Evolutionary conservation across 2,797 vertebrate species (phyloP), one percentile per base, ranked within the genome.

Genomic region (Allobates femoralis): DNA sequence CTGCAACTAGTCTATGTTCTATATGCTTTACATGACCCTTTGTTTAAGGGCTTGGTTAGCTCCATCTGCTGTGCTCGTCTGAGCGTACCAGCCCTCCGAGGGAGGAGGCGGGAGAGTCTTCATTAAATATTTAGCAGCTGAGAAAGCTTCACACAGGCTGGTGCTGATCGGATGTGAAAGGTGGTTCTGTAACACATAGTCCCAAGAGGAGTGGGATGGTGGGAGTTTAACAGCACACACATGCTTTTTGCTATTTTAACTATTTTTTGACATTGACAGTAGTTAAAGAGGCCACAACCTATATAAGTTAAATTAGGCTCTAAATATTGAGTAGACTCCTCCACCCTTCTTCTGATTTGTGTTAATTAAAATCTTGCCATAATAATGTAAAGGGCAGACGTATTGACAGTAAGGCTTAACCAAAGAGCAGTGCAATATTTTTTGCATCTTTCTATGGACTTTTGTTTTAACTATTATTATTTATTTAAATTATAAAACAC

Each of bases 91-190:
- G 76, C 83, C 77, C 82, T 50, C 81, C 60, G 28, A 18, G 84
- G 79, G 51, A 80, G 77, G 56, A 26, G 76, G 82, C 85, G 58
- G 86, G 76, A 87, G 81, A 67, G 7, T 26, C n/a, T 30, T 56
- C 60, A 89, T 90, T 41, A 90, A 90, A 88, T 21, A 83, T 34
- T 19, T 15, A 90, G 28, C 55, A 85, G 64, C 21, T 1, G 37
- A 84, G 79, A 55, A 85, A 88, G 1, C 84, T 84, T 87, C 87
- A 89, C 83, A 84, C 82, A 78, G 67, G 66, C 85, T 66, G 50
- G 85, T 83, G 85, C 81, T 89, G 83, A 89, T 88, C 84, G 74
- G 62, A 87, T 86, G 85, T 87, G 90, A 90, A 64, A 73, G 64
- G 79, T 79, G 73, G 74, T 85, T 88, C 71, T 87, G 62, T 78